Conservation (phyloP, 1,140 invertebrate genomes). For the Diuraphis noxia region DNA sequence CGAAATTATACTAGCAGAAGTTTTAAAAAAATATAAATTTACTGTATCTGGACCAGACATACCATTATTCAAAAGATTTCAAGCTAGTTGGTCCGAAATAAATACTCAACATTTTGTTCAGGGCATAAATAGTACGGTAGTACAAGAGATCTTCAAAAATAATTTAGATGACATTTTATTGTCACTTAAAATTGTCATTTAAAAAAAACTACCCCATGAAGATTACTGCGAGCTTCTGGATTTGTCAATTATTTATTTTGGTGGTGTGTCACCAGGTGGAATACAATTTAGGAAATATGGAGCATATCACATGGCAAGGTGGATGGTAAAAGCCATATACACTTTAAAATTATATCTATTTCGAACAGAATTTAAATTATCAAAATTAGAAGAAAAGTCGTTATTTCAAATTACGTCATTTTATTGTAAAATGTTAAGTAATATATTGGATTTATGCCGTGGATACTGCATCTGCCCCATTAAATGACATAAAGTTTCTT, state of each 20-base stretch:
- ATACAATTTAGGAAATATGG: constrained; percentile 59
- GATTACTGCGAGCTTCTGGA: constrained; percentile 61
- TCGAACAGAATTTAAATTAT: constrained; percentile 58
- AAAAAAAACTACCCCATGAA: constrained; percentile 56
- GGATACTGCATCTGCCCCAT: constrained; percentile 55
- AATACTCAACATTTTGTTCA: constrained; percentile 48
- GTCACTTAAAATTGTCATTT: not conserved
- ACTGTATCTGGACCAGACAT: constrained; percentile 54
- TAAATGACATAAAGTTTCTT: constrained; percentile 56
- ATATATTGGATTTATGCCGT: constrained; percentile 12
- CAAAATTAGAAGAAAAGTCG: constrained; percentile 57
- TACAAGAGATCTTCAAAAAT: constrained; percentile 31
- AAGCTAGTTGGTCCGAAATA: constrained; percentile 21
- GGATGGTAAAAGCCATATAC: constrained; percentile 61
- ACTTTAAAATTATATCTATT: constrained; percentile 60
- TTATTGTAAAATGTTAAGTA: constrained; percentile 46
- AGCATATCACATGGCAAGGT: constrained; percentile 59
- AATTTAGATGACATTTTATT: constrained; percentile 50
- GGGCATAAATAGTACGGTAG: constrained; percentile 1
- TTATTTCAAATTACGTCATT: constrained; percentile 58
- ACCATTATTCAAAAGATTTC: constrained; percentile 54
- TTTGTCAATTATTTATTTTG: constrained; percentile 60
- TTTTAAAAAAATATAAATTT: constrained; percentile 48
- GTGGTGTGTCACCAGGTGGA: constrained; percentile 58
- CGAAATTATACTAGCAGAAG: no score